Percentiles rank a stretch among this genome's conserved stretches.
phyloP scores from a whole-genome alignment of 2,113 vertebrate genomes.

The Bos indicus region DNA sequence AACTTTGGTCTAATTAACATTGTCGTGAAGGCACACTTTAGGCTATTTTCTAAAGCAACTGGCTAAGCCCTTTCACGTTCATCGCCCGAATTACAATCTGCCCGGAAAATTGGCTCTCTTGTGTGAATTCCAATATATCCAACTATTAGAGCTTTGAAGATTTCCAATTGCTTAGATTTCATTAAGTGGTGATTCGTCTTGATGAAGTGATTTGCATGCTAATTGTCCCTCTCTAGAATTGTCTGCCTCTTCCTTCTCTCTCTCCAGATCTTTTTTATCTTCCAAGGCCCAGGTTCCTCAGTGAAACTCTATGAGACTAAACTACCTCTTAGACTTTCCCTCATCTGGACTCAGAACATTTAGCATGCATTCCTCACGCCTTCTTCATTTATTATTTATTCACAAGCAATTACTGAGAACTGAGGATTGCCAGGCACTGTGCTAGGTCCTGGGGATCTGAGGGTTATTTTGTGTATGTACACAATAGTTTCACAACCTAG shows the following conservation, averaged over 20 bases:
- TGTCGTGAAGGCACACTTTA: not conserved
- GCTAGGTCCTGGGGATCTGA: not conserved
- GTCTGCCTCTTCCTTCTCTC: not conserved
- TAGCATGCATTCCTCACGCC: not conserved
- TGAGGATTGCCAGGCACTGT: not conserved
- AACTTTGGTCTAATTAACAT: conserved; percentile 37
- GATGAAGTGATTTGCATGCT: not conserved
- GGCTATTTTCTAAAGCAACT: not conserved
- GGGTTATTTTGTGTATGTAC: not conserved
- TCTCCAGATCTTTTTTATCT: not conserved
- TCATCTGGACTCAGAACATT: not conserved
- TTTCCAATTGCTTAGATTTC: not conserved
- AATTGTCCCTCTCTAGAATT: not conserved
- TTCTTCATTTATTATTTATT: not conserved
- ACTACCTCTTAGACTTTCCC: not conserved
- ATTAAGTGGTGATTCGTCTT: not conserved
- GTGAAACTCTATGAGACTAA: not conserved
- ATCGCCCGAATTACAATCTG: not conserved
- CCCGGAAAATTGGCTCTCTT: not conserved
- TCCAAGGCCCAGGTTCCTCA: not conserved
- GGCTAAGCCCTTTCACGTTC: not conserved
- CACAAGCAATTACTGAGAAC: not conserved
- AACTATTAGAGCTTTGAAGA: not conserved
- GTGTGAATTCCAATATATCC: not conserved
- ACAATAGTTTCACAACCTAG: not conserved